Conservation (phyloP, 2,797 vertebrate species). For the Brotula barbata region DNA sequence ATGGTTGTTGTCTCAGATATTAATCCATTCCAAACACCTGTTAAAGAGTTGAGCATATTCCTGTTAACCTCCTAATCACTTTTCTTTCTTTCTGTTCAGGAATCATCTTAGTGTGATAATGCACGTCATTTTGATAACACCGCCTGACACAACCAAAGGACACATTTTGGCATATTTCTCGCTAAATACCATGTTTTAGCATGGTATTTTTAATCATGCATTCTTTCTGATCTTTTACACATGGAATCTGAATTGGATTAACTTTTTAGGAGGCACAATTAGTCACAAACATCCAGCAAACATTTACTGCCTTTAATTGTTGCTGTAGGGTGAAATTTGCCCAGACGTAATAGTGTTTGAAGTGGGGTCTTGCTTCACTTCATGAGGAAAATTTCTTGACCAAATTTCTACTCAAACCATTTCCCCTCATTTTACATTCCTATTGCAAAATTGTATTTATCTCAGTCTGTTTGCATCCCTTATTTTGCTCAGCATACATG, state of each 20-base stretch:
- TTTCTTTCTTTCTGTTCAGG: neutral
- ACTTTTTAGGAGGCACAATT: neutral
- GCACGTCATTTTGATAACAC: neutral
- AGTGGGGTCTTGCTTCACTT: neutral
- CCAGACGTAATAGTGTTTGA: neutral
- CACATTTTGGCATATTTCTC: conserved; percentile 6
- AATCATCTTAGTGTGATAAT: conserved; percentile 7
- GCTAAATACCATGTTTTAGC: neutral
- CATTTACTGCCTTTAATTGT: neutral
- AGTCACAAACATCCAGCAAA: neutral
- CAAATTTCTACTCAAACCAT: neutral
- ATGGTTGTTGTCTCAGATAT: conserved; percentile 4
- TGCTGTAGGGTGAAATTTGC: neutral
- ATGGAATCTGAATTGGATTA: neutral
- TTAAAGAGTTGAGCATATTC: neutral
- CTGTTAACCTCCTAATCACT: neutral
- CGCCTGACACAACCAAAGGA: neutral
- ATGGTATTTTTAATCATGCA: neutral
- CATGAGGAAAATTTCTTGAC: neutral
- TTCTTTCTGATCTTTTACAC: no score
- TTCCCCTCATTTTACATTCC: neutral
- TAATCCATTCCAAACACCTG: conserved; percentile 21
- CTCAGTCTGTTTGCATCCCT: neutral
- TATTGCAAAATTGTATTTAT: neutral
- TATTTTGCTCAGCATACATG: neutral